Base-by-base conservation (phyloP, 53 echinoderm and acorn worm genomes). In the Actinopyga echinites region DNA sequence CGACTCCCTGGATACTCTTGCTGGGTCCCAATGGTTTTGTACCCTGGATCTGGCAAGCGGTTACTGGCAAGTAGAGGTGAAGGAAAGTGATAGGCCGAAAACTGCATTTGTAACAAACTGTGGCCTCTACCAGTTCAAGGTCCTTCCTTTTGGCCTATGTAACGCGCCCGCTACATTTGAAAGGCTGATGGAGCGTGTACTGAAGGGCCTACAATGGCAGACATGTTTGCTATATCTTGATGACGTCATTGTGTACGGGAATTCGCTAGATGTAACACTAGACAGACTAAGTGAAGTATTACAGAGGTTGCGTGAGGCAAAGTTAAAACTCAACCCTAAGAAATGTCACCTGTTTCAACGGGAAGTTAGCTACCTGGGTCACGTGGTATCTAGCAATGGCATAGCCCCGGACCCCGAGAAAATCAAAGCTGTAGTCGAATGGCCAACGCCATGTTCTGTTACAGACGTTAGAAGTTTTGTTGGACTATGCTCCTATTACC, bases 91-190 rank as follows among this genome's bases (percentile, higher is more conserved):
- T 53, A 73, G 69, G 32, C 29, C 37, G 30, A 93, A 87, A 42
- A 90, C 90, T 35, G 93, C 93, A 1, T 93, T 92, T 29, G 69
- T 68, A 4, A 78, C 84, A 30, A 81, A 63, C 33, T 79, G 79
- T 21, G 87, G 90, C 2, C 36, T 93, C 5, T 93, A 73, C 26
- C 79, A 92, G 49, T 92, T 92, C 71, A 69, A 89, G 6, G 93
- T 92, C 7, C 53, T 92, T 67, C 87, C 87, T 3, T 87, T 90
- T 38, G 91, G 91, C 9, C 56, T 90, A 6, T 85, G 85, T 42
- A 89, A 89, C 42, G 82, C 90, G 0, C 84, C 90, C 35, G 80
- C 86, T 3, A 86, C 84, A 12, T 91, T 91, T 71, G 80, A 78
- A 42, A 19, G 87, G 30, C 38, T 91, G 6, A 87, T 91, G 91